Conservation (phyloP, 1,140 invertebrate species). For the Triops cancriformis region DNA sequence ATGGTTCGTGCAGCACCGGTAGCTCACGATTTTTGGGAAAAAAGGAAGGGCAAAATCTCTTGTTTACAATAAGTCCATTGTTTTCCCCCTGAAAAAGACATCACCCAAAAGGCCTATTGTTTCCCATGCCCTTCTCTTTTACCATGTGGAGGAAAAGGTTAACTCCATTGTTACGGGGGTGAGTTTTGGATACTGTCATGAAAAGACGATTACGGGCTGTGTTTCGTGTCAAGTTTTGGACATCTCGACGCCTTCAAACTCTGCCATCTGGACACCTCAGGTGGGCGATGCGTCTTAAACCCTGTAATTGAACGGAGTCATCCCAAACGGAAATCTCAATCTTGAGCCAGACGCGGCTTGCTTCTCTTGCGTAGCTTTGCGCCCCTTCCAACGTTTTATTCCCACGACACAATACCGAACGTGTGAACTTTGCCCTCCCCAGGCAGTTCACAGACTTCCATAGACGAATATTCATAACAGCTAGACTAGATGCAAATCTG, state of each 20-base stretch:
- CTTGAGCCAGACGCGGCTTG: too few relatives aligned
- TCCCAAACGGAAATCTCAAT: neutral
- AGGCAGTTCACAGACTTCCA: too few relatives aligned
- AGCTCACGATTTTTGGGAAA: neutral
- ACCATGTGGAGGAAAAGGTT: neutral
- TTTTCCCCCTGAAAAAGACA: neutral
- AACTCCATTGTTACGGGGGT: neutral
- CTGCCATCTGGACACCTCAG: neutral
- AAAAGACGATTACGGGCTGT: slow-evolving; percentile 1
- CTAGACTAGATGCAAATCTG: too few relatives aligned
- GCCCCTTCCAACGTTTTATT: too few relatives aligned
- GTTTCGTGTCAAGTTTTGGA: neutral
- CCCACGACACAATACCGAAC: too few relatives aligned
- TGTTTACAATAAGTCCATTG: neutral
- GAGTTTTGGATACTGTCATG: neutral
- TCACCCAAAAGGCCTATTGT: neutral
- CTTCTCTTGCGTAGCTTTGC: too few relatives aligned
- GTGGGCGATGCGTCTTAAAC: neutral
- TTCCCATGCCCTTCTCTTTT: neutral
- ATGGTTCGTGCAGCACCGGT: neutral
- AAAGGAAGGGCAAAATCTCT: neutral
- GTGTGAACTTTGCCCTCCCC: too few relatives aligned
- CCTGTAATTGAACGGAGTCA: neutral
- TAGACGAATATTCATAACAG: too few relatives aligned
- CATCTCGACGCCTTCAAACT: neutral